Percentiles rank a stretch among this genome's conserved stretches.
phyloP scores from a whole-genome alignment of 2,888 invertebrate species.

The Patella depressa region DNA sequence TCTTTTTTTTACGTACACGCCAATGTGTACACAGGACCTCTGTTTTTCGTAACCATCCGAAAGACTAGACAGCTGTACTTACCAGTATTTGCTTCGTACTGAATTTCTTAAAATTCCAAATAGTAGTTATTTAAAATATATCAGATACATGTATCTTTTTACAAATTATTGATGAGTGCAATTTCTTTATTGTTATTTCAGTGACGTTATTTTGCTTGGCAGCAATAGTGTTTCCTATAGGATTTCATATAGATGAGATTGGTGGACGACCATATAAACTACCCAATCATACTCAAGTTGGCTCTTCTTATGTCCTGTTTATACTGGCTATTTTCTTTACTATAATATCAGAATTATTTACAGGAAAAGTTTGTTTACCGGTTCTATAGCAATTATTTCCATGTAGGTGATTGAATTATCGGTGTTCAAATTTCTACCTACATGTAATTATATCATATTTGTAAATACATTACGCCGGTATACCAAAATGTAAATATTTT shows the following conservation, averaged over 20 bases:
- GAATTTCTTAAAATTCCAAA: too few relatives aligned
- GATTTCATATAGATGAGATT: slow-evolving; percentile 38
- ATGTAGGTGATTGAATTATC: too few relatives aligned
- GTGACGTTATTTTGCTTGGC: slow-evolving; percentile 38
- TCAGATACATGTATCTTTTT: neutral
- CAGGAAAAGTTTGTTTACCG: slow-evolving; percentile 36
- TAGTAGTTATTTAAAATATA: too few relatives aligned
- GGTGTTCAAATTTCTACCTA: too few relatives aligned
- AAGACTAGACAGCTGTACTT: neutral
- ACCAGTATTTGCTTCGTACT: too few relatives aligned
- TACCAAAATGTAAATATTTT: too few relatives aligned
- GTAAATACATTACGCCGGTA: too few relatives aligned
- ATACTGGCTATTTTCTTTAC: slow-evolving; percentile 41
- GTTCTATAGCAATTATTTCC: slow-evolving; percentile 11
- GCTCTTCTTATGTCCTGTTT: slow-evolving; percentile 38
- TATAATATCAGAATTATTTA: slow-evolving; percentile 39
- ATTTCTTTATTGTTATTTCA: slow-evolving; percentile 25
- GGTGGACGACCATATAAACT: slow-evolving; percentile 38
- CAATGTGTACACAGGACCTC: too few relatives aligned
- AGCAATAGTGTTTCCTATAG: slow-evolving; percentile 38
- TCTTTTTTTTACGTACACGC: too few relatives aligned
- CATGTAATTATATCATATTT: too few relatives aligned
- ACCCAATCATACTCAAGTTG: slow-evolving; percentile 39
- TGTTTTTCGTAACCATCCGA: neutral
- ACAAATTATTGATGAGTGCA: neutral